These are phyloP conservation scores for Microhierax caerulescens DNA, from an alignment of 2,797 vertebrate genomes.

Conservation along the genomic window DNA sequence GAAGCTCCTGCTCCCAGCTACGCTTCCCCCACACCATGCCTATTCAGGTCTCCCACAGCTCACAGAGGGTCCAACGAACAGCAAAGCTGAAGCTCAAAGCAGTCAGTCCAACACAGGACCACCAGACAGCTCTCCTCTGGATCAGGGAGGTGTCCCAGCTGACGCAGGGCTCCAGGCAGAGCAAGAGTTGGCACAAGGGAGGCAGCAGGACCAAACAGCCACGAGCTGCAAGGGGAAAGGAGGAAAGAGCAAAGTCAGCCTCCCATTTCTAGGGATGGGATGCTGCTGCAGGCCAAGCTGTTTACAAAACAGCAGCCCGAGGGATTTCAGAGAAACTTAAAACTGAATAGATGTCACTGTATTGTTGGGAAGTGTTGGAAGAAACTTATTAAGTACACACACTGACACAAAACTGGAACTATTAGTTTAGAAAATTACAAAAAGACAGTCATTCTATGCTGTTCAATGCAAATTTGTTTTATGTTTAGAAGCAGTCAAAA, in stretches of 20 bases:
- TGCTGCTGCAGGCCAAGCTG: background rate
- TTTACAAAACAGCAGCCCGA: background rate
- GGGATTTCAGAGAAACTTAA: background rate
- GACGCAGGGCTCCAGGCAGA: background rate
- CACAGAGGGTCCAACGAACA: fast-evolving
- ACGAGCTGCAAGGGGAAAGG: background rate
- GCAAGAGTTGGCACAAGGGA: background rate
- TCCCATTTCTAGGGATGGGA: background rate
- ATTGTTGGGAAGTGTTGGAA: background rate
- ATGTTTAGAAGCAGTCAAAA: background rate
- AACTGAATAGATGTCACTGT: background rate
- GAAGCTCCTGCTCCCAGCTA: background rate
- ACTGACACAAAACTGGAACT: background rate
- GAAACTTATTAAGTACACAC: background rate
- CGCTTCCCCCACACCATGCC: fast-evolving
- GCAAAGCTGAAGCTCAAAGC: background rate
- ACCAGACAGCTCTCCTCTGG: background rate
- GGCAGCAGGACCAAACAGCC: background rate
- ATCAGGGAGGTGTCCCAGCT: fast-evolving
- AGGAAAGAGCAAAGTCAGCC: background rate
- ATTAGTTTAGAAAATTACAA: background rate
- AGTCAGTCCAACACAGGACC: background rate
- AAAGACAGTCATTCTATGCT: background rate
- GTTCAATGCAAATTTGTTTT: background rate
- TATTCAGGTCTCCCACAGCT: background rate